phyloP scores from a whole-genome alignment of 2,113 vertebrate genomes.

The Condylura cristata region DNA sequence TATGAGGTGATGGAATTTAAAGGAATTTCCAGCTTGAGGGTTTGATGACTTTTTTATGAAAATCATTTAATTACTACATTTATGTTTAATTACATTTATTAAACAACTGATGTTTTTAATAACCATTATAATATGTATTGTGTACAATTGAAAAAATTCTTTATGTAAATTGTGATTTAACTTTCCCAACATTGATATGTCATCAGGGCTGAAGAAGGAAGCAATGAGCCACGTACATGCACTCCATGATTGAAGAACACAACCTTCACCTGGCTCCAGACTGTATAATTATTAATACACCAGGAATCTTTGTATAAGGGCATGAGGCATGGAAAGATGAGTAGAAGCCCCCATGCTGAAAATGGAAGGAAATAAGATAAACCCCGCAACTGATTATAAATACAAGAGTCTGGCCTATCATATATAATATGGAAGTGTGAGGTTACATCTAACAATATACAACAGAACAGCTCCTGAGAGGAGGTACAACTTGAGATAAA shows the following conservation, averaged over 20 bases:
- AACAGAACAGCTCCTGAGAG: background rate
- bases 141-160: background rate
- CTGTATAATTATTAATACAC: background rate
- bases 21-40: background rate
- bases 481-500: background rate
- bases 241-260: background rate
- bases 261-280: background rate
- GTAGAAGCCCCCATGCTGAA: background rate
- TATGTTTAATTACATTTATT: background rate
- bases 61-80: background rate
- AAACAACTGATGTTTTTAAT: background rate
- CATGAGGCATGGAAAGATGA: background rate
- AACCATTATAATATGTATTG: background rate
- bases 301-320: background rate
- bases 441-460: background rate
- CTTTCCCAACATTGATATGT: background rate
- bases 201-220: background rate
- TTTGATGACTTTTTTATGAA: background rate
- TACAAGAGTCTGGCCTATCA: background rate
- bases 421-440: background rate
- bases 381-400: background rate
- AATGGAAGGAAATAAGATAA: background rate
- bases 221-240: background rate
- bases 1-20: background rate
- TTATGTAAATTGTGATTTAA: conserved; percentile 19